phyloP scores from a whole-genome alignment of 2,113 vertebrate genomes.

The Paradisaea rubra region DNA sequence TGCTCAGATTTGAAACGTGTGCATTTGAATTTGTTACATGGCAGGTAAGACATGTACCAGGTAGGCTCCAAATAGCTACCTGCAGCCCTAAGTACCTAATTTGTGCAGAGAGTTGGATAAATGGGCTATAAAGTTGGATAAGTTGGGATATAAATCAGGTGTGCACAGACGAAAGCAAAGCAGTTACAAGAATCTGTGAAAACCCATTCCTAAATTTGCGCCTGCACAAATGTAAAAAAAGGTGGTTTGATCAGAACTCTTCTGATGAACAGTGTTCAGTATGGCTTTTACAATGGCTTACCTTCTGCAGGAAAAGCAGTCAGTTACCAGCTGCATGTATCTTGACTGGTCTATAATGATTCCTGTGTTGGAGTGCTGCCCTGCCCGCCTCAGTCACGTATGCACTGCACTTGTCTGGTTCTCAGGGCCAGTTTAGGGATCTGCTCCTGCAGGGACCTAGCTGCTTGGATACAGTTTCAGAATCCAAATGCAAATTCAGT shows the following conservation, averaged over 20 bases:
- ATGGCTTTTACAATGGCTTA: not conserved
- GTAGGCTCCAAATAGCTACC: not conserved
- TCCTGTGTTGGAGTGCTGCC: not conserved
- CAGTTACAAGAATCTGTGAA: not conserved
- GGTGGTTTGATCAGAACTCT: not conserved
- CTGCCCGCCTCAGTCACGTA: not conserved
- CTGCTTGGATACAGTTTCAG: not conserved
- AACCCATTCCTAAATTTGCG: not conserved
- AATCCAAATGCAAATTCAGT: not conserved
- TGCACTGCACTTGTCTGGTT: not conserved
- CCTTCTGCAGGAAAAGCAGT: not conserved
- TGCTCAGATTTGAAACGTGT: not conserved
- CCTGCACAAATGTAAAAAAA: not conserved
- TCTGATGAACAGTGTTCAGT: not conserved
- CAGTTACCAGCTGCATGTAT: not conserved
- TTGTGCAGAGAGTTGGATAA: not conserved
- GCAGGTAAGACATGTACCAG: not conserved
- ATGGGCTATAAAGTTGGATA: no score
- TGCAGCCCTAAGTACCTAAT: not conserved
- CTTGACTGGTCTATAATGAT: fast-evolving
- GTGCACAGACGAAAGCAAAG: not conserved
- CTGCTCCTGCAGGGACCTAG: not conserved
- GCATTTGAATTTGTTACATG: not conserved
- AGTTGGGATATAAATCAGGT: not conserved
- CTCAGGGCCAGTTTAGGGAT: not conserved